Evolutionary conservation across 2,888 invertebrate genomes (phyloP), one percentile per base, ranked within the genome.

Genomic region (Tupiocoris notatus): DNA sequence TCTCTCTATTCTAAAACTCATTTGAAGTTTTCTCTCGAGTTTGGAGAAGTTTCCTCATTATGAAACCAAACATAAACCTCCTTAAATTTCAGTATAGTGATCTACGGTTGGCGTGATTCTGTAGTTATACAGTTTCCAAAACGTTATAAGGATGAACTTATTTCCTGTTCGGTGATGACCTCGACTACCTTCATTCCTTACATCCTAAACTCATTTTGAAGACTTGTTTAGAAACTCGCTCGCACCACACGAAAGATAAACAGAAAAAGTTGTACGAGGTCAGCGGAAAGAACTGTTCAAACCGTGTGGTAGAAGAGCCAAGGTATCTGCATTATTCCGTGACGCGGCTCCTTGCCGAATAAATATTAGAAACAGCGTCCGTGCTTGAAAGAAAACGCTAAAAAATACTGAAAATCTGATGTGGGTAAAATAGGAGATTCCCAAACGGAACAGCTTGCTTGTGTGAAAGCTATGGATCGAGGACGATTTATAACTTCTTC

Each of bases 311-410:
- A 63, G 25, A 17, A 3, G 25, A 24, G 39, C n/a, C n/a, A n/a
- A 58, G 57, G 25, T 59, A 59, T 70, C 70, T 59, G 70, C 70
- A 70, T 59, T 59, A 59, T 70, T 70, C 70, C 70, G 70, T 70
- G 70, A 57, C 7, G 54, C 56, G 57, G 67, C 25, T 70, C 58
- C 24, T 21, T 23, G 21, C 59, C 58, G 21, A 70, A 70, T 70
- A 70, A 70, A 70, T 70, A 70, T 57, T 16, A 57, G 20, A 67
- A 56, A 67, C n/a, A 56, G 39, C 17, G 54, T 17, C 1, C 20
- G 7, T n/a, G n/a, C 21, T 1, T 6, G 25, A n/a, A 58, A 67
- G 24, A 25, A 22, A 25, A 24, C 6, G 25, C n/a, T 57, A 22
- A 39, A 58, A 1, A 9, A 54, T 18, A 9, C 56, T 7, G 16